A percentile compares a stretch with the other conserved stretches of the same genome.
phyloP scores from a whole-genome alignment of 2,888 invertebrate genomes.

The Meliscaeva auricollis region DNA sequence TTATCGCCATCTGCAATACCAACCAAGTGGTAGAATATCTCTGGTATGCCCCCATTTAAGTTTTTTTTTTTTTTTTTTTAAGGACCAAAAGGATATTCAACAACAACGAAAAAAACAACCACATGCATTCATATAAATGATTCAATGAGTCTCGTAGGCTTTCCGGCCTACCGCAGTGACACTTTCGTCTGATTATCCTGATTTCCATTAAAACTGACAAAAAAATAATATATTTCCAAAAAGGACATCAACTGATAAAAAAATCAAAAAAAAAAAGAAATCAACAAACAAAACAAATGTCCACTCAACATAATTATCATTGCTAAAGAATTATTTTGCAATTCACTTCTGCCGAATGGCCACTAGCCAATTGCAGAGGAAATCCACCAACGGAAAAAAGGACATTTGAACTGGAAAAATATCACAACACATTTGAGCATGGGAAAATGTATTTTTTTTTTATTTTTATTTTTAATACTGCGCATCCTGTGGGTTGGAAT shows the following conservation, averaged over 20 bases:
- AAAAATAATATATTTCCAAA: slow-evolving; percentile 11
- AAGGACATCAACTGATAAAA: slow-evolving; percentile 20
- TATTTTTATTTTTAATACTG: slow-evolving; percentile 24
- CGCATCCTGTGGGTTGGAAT: slow-evolving; percentile 28
- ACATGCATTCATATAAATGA: slow-evolving; percentile 40
- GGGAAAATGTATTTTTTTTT: background rate
- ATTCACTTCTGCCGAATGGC: slow-evolving; percentile 36
- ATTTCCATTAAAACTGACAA: slow-evolving; percentile 30
- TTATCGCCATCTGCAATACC: slow-evolving; percentile 44
- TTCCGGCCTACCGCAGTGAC: slow-evolving; percentile 62
- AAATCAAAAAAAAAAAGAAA: slow-evolving; percentile 36
- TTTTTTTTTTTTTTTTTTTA: too few species aligned
- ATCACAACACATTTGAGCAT: background rate
- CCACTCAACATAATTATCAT: slow-evolving; percentile 70
- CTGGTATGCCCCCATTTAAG: slow-evolving; percentile 4
- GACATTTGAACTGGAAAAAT: slow-evolving; percentile 33
- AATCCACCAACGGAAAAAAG: slow-evolving; percentile 5
- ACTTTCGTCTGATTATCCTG: slow-evolving; percentile 63
- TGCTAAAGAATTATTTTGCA: slow-evolving; percentile 65
- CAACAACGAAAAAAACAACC: background rate
- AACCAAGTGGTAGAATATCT: slow-evolving; percentile 19
- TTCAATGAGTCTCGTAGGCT: slow-evolving; percentile 47
- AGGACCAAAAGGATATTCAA: too few species aligned
- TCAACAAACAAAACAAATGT: slow-evolving; percentile 63
- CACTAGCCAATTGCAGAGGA: background rate